Evolutionary conservation across 1,140 invertebrate species (phyloP), one percentile per base, ranked within the genome.

Genomic region (Zaprionus kolodkinae): DNA sequence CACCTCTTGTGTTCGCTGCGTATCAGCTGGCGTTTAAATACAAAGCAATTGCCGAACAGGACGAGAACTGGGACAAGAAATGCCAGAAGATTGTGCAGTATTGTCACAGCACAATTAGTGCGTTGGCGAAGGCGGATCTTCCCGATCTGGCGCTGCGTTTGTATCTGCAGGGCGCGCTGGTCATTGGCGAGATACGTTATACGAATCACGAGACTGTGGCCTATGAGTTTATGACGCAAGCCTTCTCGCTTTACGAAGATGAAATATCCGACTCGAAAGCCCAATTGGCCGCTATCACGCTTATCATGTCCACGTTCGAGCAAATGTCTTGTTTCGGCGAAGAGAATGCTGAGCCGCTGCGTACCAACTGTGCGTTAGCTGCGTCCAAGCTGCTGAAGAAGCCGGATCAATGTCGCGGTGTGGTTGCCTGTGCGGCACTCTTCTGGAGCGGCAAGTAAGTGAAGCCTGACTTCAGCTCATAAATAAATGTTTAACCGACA

Each of bases 201-300:
- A 96, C 98, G 76, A 98, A 98, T 92, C 96, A 98, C 91, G 98
- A 99, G 93, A 97, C 98, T 43, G 96, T 99, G 0, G 98, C 98
- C 0, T 99, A 99, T 93, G 99, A 99, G 93, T 99, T 99, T 91
- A 96, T 99, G 91, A 99, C 99, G 27, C 98, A 99, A 94, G 98
- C 98, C 0, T 99, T 99, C 93, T 98, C 98, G 0, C 93, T 99
- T 57, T 99, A 99, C 87, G 99, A 99, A 93, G 99, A 99, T 92
- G 99, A 99, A 93, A 99, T 99, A 81, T 98, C 97, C 7, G 99
- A 99, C 91, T 99, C 97, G 55, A 99, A 99, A 92, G 97, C 98
- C 33, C 99, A 99, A 92, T 93, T 99, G 54, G 97, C 98, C 1
- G 98, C 98, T 15, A 98, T 99, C 54, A 98, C 97, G 0, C 93